Evolutionary conservation across 1,140 invertebrate genomes (phyloP).

Genomic region (Euglossa dilemma): DNA sequence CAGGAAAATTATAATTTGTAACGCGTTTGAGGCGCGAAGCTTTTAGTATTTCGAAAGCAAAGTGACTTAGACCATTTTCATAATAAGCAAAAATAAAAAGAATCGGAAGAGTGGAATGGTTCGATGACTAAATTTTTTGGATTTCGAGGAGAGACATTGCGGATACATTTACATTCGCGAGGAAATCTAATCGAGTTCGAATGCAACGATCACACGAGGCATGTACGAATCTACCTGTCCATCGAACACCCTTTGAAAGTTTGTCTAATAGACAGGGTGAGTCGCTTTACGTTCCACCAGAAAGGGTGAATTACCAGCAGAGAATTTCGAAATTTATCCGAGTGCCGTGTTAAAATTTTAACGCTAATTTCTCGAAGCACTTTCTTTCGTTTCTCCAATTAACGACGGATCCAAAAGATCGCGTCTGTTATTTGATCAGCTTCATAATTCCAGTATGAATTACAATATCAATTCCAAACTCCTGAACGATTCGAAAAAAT

Average conservation of each 20-base stretch:
- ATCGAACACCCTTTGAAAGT: constrained; percentile 15
- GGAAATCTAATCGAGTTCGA: not conserved
- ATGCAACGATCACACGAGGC: not conserved
- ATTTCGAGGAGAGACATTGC: not conserved
- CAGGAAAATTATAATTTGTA: too few species aligned
- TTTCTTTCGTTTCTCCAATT: not conserved
- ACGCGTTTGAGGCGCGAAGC: too few species aligned
- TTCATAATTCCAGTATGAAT: too few species aligned
- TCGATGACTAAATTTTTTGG: not conserved
- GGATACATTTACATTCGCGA: constrained; percentile 23
- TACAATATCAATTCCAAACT: too few species aligned
- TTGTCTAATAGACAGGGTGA: not conserved
- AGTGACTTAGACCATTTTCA: too few species aligned
- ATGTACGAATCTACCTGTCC: not conserved
- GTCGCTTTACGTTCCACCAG: constrained; percentile 6
- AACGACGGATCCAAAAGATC: too few species aligned
- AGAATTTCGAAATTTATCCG: constrained; percentile 19
- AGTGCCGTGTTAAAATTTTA: not conserved
- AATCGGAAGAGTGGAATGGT: too few species aligned
- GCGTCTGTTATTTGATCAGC: too few species aligned
- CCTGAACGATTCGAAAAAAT: too few species aligned
- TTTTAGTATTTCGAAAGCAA: too few species aligned
- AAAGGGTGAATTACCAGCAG: too few species aligned
- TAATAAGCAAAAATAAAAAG: too few species aligned
- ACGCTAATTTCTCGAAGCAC: not conserved